Base-by-base conservation (phyloP, 2,797 vertebrate genomes). In the Siniperca scherzeri region DNA sequence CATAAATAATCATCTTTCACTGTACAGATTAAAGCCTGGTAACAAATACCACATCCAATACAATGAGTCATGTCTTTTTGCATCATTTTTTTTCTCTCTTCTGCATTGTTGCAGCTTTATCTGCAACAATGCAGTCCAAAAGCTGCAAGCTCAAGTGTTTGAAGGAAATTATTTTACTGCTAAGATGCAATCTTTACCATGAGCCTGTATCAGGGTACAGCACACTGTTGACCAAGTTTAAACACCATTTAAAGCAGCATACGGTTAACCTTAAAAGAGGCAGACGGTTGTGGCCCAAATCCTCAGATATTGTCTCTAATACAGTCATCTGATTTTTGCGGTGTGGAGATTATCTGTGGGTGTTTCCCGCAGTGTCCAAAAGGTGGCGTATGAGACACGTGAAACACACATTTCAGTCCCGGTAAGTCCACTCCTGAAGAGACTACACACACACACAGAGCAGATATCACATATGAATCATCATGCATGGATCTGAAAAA, bases 301-400 rank as follows among this genome's bases (percentile, higher is more conserved):
- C 11, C 22, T 46, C 13, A 13, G 36, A 25, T 50, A 78, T 46
- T 10, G 4, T 74, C 22, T 81, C 3, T 22, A n/a, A 60, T 62
- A 36, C n/a, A 72, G 9, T 53, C 27, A n/a, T 77, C 36, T 38
- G 59, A 12, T 36, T 56, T 68, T 16, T 78, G 64, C 46, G 16
- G 14, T 59, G 66, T 48, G 21, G 8, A 55, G 3, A 42, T 33
- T 2, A 61, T 27, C 14, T 69, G 66, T 42, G n/a, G 5, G 84
- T 11, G 70, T 71, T 95, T 90, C 91, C 27, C 13, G 2, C 21
- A 57, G 64, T 88, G 61, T 65, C 92, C 96, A 92, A 93, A 92
- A 90, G 96, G 95, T 96, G 96, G 96, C 96, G 96, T 69, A 88
- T 96, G 89, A 94, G 94, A 87, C 93, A 91, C 94, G 84, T 87